A percentile compares a stretch with the other conserved stretches of the same genome.
phyloP scores from a whole-genome alignment of 2,888 invertebrate species.

The Operophtera brumata region DNA sequence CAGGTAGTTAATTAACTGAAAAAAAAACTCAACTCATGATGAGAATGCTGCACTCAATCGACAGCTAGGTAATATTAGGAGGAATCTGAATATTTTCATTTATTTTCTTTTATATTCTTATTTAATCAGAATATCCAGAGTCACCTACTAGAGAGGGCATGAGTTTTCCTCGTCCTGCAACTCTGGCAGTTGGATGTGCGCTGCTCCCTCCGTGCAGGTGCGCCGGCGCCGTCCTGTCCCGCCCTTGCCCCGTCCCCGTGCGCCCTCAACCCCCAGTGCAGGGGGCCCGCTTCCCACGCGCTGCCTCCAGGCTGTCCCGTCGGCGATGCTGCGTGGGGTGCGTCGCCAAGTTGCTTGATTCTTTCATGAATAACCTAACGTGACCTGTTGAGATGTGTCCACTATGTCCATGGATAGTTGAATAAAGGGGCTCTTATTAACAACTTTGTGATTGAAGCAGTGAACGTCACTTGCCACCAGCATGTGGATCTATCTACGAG shows the following conservation, averaged over 20 bases:
- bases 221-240: background rate
- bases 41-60: too few species aligned
- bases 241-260: background rate
- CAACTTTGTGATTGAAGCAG: background rate
- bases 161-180: conserved; percentile 21
- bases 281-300: conserved; percentile 22
- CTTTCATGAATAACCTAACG: conserved; percentile 60
- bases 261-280: background rate
- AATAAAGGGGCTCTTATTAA: background rate
- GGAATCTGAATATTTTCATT: too few species aligned
- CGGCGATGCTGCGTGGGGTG: conserved; percentile 53
- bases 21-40: too few species aligned
- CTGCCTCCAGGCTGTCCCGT: conserved; percentile 24
- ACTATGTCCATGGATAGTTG: background rate
- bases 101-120: background rate
- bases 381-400: background rate
- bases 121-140: background rate
- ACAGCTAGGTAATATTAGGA: too few species aligned
- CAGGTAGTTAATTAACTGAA: too few species aligned
- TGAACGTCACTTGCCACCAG: too few species aligned
- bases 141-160: conserved; percentile 8
- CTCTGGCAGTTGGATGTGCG: conserved; percentile 13
- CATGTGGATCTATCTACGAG: too few species aligned
- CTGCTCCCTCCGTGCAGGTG: conserved; percentile 14
- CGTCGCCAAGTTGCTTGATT: conserved; percentile 60